These are phyloP conservation scores for Chymomyza costata DNA, from an alignment of 1,140 invertebrate genomes.

Conservation along the genomic window DNA sequence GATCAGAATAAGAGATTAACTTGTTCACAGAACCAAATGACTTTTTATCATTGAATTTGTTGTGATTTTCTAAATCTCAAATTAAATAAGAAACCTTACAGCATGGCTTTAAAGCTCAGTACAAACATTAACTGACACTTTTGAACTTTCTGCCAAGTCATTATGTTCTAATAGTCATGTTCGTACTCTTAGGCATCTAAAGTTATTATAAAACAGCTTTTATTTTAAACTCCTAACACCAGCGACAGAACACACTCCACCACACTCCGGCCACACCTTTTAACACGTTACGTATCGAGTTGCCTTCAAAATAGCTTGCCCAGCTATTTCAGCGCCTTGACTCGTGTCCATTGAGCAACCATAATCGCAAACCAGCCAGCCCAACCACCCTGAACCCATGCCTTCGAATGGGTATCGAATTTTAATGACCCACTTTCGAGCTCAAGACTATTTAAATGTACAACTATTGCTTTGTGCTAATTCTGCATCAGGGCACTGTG, in stretches of 20 bases:
- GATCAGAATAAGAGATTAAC: no score
- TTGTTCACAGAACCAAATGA: no score
- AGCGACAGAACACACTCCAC: no score
- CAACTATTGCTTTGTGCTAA: slow-evolving; percentile 63
- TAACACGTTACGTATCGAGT: slow-evolving; percentile 49
- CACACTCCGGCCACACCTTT: slow-evolving; percentile 9
- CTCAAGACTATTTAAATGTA: slow-evolving; percentile 65
- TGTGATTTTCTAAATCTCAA: no score
- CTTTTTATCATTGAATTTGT: no score
- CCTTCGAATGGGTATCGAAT: slow-evolving; percentile 47
- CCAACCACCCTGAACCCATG: slow-evolving; percentile 1
- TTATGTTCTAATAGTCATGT: no score
- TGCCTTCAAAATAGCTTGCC: slow-evolving; percentile 58
- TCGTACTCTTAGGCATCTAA: no score
- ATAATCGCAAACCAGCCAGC: slow-evolving; percentile 33
- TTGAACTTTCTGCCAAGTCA: no score
- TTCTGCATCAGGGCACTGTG: slow-evolving; percentile 28
- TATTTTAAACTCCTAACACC: slow-evolving; percentile 28
- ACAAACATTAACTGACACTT: slow-evolving; percentile 1
- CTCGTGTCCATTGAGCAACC: slow-evolving; percentile 58
- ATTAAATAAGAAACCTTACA: no score
- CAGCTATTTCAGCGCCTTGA: slow-evolving; percentile 57
- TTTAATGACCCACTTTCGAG: slow-evolving; percentile 67
- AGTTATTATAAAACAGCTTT: slow-evolving; percentile 61
- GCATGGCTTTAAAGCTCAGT: no score